Base-by-base conservation (phyloP, 1,140 invertebrate genomes). In the Macrobrachium nipponense region DNA sequence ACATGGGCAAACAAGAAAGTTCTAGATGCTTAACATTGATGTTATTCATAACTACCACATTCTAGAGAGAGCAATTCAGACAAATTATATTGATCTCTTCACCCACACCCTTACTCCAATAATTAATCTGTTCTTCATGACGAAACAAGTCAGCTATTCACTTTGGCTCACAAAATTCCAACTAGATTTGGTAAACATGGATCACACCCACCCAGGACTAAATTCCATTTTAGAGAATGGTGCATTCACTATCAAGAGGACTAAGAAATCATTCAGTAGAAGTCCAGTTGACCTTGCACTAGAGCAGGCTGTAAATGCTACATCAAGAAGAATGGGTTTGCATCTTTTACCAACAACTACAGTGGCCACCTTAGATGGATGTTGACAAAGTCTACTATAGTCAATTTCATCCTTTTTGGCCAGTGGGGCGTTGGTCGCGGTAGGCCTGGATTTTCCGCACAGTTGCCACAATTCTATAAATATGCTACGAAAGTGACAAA, bases 381-480 rank as follows among this genome's bases (percentile, higher is more conserved):
- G 73, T 36, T 76, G 7, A 76, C 12, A 76, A 76, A 76, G 73
- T 76, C 73, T 10, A 36, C 73, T n/a, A n/a, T n/a, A n/a, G n/a
- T n/a, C n/a, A n/a, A n/a, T n/a, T n/a, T n/a, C n/a, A n/a, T n/a
- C n/a, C n/a, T n/a, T n/a, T n/a, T n/a, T n/a, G n/a, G n/a, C n/a
- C n/a, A n/a, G n/a, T n/a, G n/a, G n/a, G n/a, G n/a, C n/a, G n/a
- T n/a, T n/a, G n/a, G n/a, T n/a, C n/a, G n/a, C n/a, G n/a, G n/a
- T n/a, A n/a, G n/a, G n/a, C n/a, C n/a, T n/a, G n/a, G n/a, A n/a
- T n/a, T n/a, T n/a, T n/a, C n/a, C n/a, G n/a, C n/a, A n/a, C n/a
- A n/a, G n/a, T n/a, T n/a, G n/a, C n/a, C n/a, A n/a, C n/a, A n/a
- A n/a, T n/a, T n/a, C n/a, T n/a, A n/a, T n/a, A n/a, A n/a, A n/a